These are phyloP conservation scores for Drosophila nannoptera DNA, from an alignment of 1,140 invertebrate genomes.

Conservation along the genomic window DNA sequence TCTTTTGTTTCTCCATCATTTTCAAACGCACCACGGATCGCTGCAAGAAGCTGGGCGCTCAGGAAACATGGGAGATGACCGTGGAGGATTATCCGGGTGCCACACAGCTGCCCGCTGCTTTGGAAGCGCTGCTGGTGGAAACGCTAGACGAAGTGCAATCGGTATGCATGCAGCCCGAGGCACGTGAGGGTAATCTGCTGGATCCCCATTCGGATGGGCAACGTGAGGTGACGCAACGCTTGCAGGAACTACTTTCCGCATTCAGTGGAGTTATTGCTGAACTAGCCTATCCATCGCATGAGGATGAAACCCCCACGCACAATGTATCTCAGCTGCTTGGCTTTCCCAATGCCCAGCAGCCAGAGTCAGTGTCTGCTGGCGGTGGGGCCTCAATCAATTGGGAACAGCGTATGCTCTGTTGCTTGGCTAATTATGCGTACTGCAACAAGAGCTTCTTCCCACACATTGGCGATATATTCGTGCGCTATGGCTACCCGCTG, in stretches of 20 bases:
- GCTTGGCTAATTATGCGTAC: constrained; percentile 93
- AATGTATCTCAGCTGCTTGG: constrained; percentile 84
- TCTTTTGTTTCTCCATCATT: constrained; percentile 91
- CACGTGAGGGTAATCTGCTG: constrained; percentile 85
- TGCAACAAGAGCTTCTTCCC: constrained; percentile 87
- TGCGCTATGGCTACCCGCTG: constrained; percentile 85
- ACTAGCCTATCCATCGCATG: constrained; percentile 83
- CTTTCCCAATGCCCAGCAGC: constrained; percentile 81
- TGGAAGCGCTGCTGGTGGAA: constrained; percentile 91
- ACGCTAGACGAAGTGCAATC: constrained; percentile 92
- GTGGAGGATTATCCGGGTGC: constrained; percentile 82
- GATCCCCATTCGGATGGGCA: constrained; percentile 82
- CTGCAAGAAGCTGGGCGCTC: constrained; percentile 86
- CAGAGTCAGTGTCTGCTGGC: constrained; percentile 53
- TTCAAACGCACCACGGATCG: constrained; percentile 91
- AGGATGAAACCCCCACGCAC: constrained; percentile 82
- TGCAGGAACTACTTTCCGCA: constrained; percentile 86
- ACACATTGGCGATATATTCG: constrained; percentile 83
- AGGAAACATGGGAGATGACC: constrained; percentile 94
- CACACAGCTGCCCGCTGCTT: constrained; percentile 86
- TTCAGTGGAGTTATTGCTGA: constrained; percentile 84
- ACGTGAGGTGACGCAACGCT: constrained; percentile 83
- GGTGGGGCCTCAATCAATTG: constrained; percentile 81
- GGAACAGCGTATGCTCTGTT: constrained; percentile 90
- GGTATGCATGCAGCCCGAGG: constrained; percentile 86